Percentiles rank a stretch among this genome's conserved stretches.
These are phyloP conservation scores for Drosophila kanekoi DNA, from an alignment of 2,888 invertebrate genomes.

Conservation along the genomic window DNA sequence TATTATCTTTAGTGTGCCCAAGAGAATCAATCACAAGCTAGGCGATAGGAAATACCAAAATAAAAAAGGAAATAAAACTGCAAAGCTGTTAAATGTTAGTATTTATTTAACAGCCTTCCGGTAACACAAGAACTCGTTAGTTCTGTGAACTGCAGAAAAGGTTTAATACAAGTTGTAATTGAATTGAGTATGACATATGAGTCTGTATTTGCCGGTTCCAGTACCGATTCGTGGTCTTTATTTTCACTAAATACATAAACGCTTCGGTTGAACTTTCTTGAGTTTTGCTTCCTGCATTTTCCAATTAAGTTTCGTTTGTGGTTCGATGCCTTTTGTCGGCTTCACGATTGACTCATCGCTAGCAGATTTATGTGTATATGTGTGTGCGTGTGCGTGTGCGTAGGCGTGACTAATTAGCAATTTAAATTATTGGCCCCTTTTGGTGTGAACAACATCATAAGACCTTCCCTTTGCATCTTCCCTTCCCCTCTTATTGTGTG, in stretches of 20 bases:
- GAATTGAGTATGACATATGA: neutral
- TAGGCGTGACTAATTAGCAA: conserved; percentile 76
- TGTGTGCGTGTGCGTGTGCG: conserved; percentile 13
- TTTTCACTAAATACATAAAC: no score
- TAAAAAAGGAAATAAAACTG: no score
- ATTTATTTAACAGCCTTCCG: no score
- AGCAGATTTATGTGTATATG: conserved; percentile 1
- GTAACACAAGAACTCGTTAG: neutral
- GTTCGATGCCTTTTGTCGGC: conserved; percentile 49
- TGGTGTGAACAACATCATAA: conserved; percentile 60
- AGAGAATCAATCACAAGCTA: no score
- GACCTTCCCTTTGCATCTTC: neutral
- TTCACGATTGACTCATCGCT: conserved; percentile 64
- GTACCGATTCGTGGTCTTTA: neutral
- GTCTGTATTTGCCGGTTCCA: neutral
- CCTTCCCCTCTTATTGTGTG: no score
- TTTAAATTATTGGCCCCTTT: conserved; percentile 56
- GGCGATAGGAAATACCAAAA: no score
- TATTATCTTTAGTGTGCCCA: no score
- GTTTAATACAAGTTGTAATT: neutral
- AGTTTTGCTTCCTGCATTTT: conserved; percentile 41
- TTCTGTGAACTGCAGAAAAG: neutral
- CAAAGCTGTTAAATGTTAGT: no score
- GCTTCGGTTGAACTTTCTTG: conserved; percentile 6
- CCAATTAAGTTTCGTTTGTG: conserved; percentile 50